Conservation (phyloP, 2,888 invertebrate species). For the Alloplasta piceator region DNA sequence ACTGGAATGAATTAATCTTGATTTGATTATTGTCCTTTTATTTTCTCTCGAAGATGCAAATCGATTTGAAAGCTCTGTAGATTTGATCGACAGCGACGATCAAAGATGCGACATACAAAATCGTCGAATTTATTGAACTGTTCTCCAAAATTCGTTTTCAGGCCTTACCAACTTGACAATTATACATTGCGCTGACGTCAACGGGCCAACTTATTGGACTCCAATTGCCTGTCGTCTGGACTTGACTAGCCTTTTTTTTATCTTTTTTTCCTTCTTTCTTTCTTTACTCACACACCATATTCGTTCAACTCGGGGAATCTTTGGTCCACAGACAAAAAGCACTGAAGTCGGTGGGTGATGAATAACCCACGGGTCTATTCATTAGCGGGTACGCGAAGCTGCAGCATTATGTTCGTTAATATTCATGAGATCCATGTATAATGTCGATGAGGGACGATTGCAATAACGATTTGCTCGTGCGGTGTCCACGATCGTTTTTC, state of each 20-base stretch:
- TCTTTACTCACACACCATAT: not conserved
- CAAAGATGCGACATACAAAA: no score
- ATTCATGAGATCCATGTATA: conserved; percentile 45
- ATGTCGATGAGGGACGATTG: conserved; percentile 37
- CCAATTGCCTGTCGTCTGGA: no score
- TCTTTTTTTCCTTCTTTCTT: not conserved
- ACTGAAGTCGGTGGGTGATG: not conserved
- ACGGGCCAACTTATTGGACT: no score
- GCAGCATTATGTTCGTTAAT: conserved; percentile 40
- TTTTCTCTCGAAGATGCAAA: no score
- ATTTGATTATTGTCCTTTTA: no score
- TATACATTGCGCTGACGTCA: not conserved
- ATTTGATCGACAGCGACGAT: no score
- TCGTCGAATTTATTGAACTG: no score
- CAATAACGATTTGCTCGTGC: conserved; percentile 27
- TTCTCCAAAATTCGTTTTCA: no score
- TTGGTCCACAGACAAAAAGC: conserved; percentile 19
- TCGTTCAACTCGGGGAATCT: not conserved
- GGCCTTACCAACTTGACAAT: no score
- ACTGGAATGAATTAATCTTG: no score
- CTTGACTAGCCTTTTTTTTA: no score
- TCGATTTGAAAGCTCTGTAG: no score
- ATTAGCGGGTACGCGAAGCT: conserved; percentile 31
- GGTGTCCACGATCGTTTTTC: conserved; percentile 7
- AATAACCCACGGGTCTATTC: conserved; percentile 29